Conservation (phyloP, 2,888 invertebrate species). For the Baronia brevicornis region DNA sequence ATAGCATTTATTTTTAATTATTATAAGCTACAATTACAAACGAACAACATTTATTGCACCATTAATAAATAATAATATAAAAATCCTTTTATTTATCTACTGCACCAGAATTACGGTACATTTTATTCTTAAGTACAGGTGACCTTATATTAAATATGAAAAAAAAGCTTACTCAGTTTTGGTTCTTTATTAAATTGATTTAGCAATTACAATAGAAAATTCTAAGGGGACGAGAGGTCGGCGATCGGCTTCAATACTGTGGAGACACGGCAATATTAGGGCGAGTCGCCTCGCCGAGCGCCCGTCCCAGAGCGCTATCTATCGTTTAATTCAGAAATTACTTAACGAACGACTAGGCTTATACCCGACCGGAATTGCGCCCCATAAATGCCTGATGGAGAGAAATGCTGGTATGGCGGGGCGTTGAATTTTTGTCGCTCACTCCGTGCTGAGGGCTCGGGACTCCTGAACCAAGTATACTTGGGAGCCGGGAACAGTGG, state of each 20-base stretch:
- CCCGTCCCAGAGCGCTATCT: conserved; percentile 58
- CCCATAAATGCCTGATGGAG: conserved; percentile 50
- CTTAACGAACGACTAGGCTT: conserved; percentile 71
- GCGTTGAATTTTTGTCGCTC: conserved; percentile 35
- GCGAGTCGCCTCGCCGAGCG: conserved; percentile 59
- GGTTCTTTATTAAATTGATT: conserved; percentile 67
- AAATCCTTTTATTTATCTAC: conserved; percentile 65
- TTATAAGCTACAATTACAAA: conserved; percentile 72
- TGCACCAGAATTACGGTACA: conserved; percentile 50
- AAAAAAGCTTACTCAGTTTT: conserved; percentile 57
- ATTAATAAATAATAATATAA: conserved; percentile 73
- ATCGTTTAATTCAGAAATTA: conserved; percentile 40
- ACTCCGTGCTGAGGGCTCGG: conserved; percentile 77
- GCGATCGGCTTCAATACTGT: conserved; percentile 47
- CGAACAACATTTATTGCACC: conserved; percentile 68
- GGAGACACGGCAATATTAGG: conserved; percentile 66
- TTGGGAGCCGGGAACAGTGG: conserved; percentile 92
- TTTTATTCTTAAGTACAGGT: conserved; percentile 50
- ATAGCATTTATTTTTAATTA: conserved; percentile 74
- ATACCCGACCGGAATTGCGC: conserved; percentile 72
- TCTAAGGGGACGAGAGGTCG: conserved; percentile 59
- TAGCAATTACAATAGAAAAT: conserved; percentile 50
- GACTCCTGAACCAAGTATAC: conserved; percentile 93
- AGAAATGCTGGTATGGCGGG: conserved; percentile 64
- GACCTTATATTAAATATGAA: conserved; percentile 61